Percentiles rank a stretch among this genome's conserved stretches.
Conservation (phyloP, 35 echinoderm and acorn worm genomes). For the Lytechinus pictus region DNA sequence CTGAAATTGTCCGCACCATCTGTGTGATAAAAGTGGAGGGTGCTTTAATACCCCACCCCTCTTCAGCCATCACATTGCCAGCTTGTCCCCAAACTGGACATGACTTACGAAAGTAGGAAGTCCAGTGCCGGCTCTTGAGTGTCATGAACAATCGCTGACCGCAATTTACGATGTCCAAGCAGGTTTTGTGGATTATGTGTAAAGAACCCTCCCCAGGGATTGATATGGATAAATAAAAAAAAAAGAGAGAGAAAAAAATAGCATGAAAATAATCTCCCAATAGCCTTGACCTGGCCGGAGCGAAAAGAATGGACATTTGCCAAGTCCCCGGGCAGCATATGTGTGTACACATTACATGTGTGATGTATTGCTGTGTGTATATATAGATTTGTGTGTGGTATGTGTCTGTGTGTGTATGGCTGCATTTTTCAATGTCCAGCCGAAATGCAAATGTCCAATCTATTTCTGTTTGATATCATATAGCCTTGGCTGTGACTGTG, state of each 20-base stretch:
- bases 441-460: neutral
- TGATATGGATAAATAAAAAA: neutral
- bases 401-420: neutral
- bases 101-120: neutral
- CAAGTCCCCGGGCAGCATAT: neutral
- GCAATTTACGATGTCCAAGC: slow-evolving; percentile 37
- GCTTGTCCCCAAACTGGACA: neutral
- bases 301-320: slow-evolving; percentile 26
- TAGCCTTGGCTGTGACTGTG: neutral
- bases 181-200: slow-evolving; percentile 25
- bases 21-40: too few relatives aligned
- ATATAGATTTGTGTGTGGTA: neutral
- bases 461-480: neutral
- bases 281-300: slow-evolving; percentile 26
- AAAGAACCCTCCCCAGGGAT: neutral
- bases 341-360: too few relatives aligned
- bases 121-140: neutral
- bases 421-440: slow-evolving; percentile 27
- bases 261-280: slow-evolving; percentile 22
- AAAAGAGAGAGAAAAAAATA: slow-evolving; percentile 27
- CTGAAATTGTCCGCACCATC: too few relatives aligned
- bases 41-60: neutral
- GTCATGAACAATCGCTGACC: slow-evolving; percentile 34
- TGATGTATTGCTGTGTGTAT: neutral
- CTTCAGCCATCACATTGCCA: neutral